A percentile compares a stretch with the other conserved stretches of the same genome.
Conservation (phyloP, 2,888 invertebrate species). For the Perithous albicinctus region DNA sequence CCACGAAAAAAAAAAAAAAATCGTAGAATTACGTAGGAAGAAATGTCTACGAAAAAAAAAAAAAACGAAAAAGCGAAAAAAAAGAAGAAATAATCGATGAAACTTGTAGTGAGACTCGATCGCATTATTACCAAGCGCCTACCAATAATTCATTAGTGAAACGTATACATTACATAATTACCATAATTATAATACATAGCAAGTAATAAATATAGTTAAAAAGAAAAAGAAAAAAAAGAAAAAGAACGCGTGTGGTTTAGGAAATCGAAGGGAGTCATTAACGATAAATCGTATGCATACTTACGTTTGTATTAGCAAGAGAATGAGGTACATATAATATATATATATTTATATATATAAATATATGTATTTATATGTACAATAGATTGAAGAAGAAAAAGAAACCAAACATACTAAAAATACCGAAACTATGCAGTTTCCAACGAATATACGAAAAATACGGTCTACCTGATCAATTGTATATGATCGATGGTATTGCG, state of each 20-base stretch:
- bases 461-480: conserved; percentile 55
- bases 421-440: conserved; percentile 50
- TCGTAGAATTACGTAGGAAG: conserved; percentile 5
- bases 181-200: conserved; percentile 51
- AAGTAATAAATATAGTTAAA: conserved; percentile 31
- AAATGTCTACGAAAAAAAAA: conserved; percentile 52
- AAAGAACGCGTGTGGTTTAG: conserved; percentile 45
- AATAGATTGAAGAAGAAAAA: conserved; percentile 31
- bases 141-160: conserved; percentile 65
- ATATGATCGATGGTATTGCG: conserved; percentile 34
- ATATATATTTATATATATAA: conserved; percentile 22
- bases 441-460: conserved; percentile 40
- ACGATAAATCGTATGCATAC: conserved; percentile 53
- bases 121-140: conserved; percentile 68
- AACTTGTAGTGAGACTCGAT: conserved; percentile 59
- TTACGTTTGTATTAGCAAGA: conserved; percentile 57
- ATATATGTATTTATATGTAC: conserved; percentile 16
- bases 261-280: conserved; percentile 55
- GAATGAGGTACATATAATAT: conserved; percentile 21
- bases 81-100: background rate
- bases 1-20: conserved; percentile 41
- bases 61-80: conserved; percentile 10
- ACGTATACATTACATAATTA: conserved; percentile 57
- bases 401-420: conserved; percentile 30
- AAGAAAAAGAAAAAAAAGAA: background rate